These are phyloP conservation scores for Aplochiton taeniatus DNA, from an alignment of 2,797 vertebrate species.

Conservation along the genomic window DNA sequence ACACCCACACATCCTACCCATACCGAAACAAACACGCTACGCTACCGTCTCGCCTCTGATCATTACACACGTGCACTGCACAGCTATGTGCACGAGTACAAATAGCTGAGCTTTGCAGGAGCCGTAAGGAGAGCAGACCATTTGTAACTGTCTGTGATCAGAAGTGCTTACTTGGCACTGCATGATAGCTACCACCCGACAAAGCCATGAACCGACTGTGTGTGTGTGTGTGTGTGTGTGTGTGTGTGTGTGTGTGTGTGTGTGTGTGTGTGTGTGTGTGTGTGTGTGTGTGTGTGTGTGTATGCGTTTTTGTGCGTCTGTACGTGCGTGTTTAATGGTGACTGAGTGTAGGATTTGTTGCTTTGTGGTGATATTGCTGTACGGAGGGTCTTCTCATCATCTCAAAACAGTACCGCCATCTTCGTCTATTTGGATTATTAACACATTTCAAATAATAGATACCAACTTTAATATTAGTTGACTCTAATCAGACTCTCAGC, in stretches of 20 bases:
- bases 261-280: not conserved
- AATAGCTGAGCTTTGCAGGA: slow-evolving; percentile 15
- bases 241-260: not conserved
- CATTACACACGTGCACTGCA: too few relatives aligned
- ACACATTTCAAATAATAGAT: too few relatives aligned
- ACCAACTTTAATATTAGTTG: too few relatives aligned
- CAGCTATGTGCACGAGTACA: slow-evolving; percentile 5
- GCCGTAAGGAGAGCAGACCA: slow-evolving; percentile 37
- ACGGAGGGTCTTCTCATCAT: too few relatives aligned
- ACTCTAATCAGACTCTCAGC: not conserved
- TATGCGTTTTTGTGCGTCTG: not conserved
- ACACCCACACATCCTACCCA: slow-evolving; percentile 3
- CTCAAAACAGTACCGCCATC: too few relatives aligned
- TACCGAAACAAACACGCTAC: slow-evolving; percentile 22
- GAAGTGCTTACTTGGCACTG: slow-evolving; percentile 41
- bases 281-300: slow-evolving; percentile 12
- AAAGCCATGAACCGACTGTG: slow-evolving; percentile 2
- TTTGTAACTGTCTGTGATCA: slow-evolving; percentile 50
- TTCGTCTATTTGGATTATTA: not conserved
- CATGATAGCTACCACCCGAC: slow-evolving; percentile 22
- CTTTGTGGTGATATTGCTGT: too few relatives aligned
- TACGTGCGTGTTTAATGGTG: not conserved
- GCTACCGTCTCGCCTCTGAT: not conserved
- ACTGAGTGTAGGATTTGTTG: too few relatives aligned
- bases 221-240: not conserved